Percentiles rank a stretch among this genome's conserved stretches.
Conservation (phyloP, 1,140 invertebrate genomes). For the Colletes latitarsis region DNA sequence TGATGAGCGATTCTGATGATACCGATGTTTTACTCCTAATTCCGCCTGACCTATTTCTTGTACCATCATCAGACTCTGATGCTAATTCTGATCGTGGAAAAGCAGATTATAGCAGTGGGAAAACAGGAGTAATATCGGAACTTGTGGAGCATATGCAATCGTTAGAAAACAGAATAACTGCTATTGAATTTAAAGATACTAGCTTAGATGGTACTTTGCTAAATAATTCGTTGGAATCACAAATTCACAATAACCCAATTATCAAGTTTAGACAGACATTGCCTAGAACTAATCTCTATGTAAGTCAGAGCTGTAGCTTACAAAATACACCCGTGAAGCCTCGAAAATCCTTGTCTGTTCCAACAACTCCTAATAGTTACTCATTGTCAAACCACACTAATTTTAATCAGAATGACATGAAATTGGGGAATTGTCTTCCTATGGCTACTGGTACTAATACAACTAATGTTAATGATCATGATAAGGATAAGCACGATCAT, state of each 20-base stretch:
- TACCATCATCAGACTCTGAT: conserved; percentile 82
- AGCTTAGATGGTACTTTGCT: conserved; percentile 65
- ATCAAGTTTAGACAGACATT: conserved; percentile 52
- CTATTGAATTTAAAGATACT: conserved; percentile 78
- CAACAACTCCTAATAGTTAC: conserved; percentile 69
- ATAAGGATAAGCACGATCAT: conserved; percentile 69
- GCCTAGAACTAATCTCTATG: conserved; percentile 61
- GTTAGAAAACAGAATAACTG: conserved; percentile 82
- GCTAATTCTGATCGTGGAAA: conserved; percentile 74
- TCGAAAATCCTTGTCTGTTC: conserved; percentile 67
- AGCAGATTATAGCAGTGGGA: conserved; percentile 73
- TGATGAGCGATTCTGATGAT: conserved; percentile 92
- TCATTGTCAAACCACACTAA: conserved; percentile 62
- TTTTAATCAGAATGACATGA: conserved; percentile 44
- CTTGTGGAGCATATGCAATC: conserved; percentile 84
- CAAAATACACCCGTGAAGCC: conserved; percentile 68
- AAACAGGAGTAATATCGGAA: conserved; percentile 83
- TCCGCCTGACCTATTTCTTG: conserved; percentile 87
- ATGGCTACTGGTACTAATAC: conserved; percentile 49
- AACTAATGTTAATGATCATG: conserved; percentile 57
- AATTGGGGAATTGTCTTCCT: not conserved
- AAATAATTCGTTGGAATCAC: conserved; percentile 61
- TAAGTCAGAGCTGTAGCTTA: conserved; percentile 69
- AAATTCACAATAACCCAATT: conserved; percentile 19
- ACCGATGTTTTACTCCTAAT: conserved; percentile 89